These are phyloP conservation scores for Aleiodes leptofemur DNA, from an alignment of 2,888 invertebrate species.

Conservation along the genomic window DNA sequence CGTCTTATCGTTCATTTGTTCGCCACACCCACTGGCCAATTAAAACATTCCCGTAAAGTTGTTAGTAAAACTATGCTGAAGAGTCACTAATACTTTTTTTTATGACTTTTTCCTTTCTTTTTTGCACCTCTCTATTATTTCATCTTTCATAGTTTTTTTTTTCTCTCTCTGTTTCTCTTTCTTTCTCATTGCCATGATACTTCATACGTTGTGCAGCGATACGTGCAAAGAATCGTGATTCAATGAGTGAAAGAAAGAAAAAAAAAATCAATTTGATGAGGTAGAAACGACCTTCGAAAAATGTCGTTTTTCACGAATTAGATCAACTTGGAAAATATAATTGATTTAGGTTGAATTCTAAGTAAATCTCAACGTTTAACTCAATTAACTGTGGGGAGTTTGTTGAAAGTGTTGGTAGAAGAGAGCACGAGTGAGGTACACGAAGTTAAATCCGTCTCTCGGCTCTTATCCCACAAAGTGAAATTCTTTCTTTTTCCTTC, in stretches of 20 bases:
- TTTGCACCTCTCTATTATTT: too few species aligned
- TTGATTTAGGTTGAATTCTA: slow-evolving; percentile 49
- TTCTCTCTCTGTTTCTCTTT: not conserved
- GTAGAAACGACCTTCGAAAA: slow-evolving; percentile 20
- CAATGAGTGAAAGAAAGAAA: not conserved
- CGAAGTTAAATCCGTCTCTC: slow-evolving; percentile 39
- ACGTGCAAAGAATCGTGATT: slow-evolving; percentile 9
- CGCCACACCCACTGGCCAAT: slow-evolving; percentile 46
- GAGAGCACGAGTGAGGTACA: slow-evolving; percentile 33
- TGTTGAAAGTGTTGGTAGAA: slow-evolving; percentile 24
- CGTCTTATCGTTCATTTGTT: not conserved
- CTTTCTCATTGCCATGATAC: too few species aligned
- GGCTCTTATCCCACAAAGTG: slow-evolving; percentile 38
- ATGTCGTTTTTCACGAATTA: slow-evolving; percentile 27
- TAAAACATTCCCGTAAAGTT: slow-evolving; percentile 56
- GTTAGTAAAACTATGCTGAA: slow-evolving; percentile 9
- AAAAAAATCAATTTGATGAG: not conserved
- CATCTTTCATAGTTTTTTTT: not conserved
- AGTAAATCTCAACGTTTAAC: slow-evolving; percentile 54
- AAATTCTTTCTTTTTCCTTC: slow-evolving; percentile 16
- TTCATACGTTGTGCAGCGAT: too few species aligned
- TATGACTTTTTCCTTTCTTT: too few species aligned
- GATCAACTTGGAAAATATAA: slow-evolving; percentile 40
- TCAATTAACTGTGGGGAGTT: slow-evolving; percentile 49
- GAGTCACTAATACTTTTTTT: slow-evolving; percentile 10